Base-by-base conservation (phyloP, 2,888 invertebrate genomes). In the Perithous albicinctus region DNA sequence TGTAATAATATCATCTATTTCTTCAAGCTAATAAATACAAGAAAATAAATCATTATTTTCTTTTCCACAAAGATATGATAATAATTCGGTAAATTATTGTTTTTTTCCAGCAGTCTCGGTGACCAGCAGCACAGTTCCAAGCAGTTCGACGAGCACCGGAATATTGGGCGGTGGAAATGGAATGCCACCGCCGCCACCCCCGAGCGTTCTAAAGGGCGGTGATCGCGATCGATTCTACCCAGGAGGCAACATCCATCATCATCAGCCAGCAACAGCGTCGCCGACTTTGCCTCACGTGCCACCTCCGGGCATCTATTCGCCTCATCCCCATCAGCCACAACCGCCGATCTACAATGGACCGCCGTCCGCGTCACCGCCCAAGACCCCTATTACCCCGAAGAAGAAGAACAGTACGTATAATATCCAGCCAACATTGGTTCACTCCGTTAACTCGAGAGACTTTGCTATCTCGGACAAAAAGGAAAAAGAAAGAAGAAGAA, bases 371-470 rank as follows among this genome's bases (percentile, higher is more conserved):
- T 93, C 93, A 90, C 94, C 94, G 92, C 93, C 93, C 86, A 93
- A 94, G 88, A 95, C 95, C 89, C 94, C 95, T 67, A 94, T 96
- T 88, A 96, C 96, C 88, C 97, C 97, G 94, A 95, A 95, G 93
- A 94, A 92, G 88, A 92, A 92, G 88, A 93, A 92, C 90, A 93
- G 93, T 91, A 91, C 91, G 91, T 92, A 88, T 84, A 84, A 67
- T 38, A 43, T 41, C 26, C n/a, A 26, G 12, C 56, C 48, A 20
- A 18, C 20, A 20, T 48, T 38, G n/a, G 12, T 12, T 18, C 38
- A 2, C 66, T 2, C 38, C 7, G 10, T 29, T 67, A 20, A 35
- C 46, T 48, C 18, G 32, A 48, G 8, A 67, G 5, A 15, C 46
- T 10, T 1, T 7, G 3, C 38, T 41, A 63, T 20, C n/a, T 12